Percentiles rank a stretch among this genome's conserved stretches.
Conservation (phyloP, 2,113 vertebrate genomes). For the Micromys minutus region DNA sequence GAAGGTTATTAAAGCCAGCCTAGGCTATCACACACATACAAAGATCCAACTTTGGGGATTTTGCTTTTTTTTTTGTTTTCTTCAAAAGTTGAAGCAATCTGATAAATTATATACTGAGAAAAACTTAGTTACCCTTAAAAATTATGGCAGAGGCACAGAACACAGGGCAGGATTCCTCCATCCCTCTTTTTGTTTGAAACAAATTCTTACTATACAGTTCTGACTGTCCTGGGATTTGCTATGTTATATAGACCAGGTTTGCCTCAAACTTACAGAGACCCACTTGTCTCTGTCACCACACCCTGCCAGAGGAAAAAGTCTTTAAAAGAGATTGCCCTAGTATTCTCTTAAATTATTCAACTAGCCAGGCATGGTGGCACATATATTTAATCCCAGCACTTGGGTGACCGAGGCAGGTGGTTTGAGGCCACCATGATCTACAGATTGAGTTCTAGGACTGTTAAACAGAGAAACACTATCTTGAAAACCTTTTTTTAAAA, state of each 20-base stretch:
- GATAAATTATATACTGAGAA: constrained; percentile 84
- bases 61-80: constrained; percentile 88
- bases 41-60: constrained; percentile 80
- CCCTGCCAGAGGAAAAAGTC: not conserved
- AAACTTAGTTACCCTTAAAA: constrained; percentile 89
- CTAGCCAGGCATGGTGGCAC: not conserved
- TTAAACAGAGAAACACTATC: not conserved
- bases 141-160: constrained; percentile 48
- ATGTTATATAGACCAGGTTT: not conserved
- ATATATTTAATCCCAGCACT: not conserved
- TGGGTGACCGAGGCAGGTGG: not conserved
- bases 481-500: not conserved
- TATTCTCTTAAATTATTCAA: not conserved
- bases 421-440: not conserved
- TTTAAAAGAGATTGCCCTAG: not conserved
- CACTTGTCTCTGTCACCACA: not conserved
- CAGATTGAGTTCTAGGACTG: not conserved
- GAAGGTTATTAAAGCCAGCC: not conserved
- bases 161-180: not conserved
- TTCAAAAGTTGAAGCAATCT: constrained; percentile 91
- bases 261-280: not conserved
- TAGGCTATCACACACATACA: not conserved
- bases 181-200: not conserved
- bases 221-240: not conserved
- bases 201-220: not conserved